phyloP scores from a whole-genome alignment of 1,140 invertebrate genomes.

The Zaprionus nigranus region DNA sequence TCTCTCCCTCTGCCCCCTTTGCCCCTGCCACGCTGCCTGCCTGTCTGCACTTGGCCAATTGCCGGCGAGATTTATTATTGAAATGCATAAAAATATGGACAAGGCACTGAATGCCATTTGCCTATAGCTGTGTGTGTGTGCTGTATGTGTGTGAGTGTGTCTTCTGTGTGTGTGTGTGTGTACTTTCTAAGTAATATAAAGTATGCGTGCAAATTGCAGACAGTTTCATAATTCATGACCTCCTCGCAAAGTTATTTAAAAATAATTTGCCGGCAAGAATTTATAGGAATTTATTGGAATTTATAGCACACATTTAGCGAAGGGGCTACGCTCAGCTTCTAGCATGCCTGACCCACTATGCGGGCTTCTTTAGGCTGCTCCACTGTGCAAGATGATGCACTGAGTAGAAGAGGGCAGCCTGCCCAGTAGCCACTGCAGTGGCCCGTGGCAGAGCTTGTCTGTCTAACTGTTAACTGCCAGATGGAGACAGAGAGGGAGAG shows the following conservation, averaged over 20 bases:
- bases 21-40: background rate
- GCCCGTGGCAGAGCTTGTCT: background rate
- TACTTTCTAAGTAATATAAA: slow-evolving; percentile 33
- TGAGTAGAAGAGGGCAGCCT: background rate
- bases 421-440: slow-evolving; percentile 10
- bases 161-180: background rate
- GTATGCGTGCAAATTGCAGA: slow-evolving; percentile 37
- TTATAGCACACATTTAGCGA: background rate
- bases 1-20: background rate
- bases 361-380: background rate
- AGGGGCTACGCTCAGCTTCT: no score
- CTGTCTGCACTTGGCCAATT: slow-evolving; percentile 64
- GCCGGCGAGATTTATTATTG: slow-evolving; percentile 77
- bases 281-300: slow-evolving; percentile 7
- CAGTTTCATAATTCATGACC: slow-evolving; percentile 25
- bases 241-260: background rate
- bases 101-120: slow-evolving; percentile 41
- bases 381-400: background rate
- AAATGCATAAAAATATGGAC: slow-evolving; percentile 79
- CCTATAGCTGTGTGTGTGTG: slow-evolving; percentile 19
- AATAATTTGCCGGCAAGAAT: slow-evolving; percentile 9
- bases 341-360: background rate
- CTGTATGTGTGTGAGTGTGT: background rate
- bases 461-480: background rate
- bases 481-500: background rate